A percentile compares a stretch with the other conserved stretches of the same genome.
Evolutionary conservation across 2,113 vertebrate species (phyloP).

Genomic region (Equus przewalskii): DNA sequence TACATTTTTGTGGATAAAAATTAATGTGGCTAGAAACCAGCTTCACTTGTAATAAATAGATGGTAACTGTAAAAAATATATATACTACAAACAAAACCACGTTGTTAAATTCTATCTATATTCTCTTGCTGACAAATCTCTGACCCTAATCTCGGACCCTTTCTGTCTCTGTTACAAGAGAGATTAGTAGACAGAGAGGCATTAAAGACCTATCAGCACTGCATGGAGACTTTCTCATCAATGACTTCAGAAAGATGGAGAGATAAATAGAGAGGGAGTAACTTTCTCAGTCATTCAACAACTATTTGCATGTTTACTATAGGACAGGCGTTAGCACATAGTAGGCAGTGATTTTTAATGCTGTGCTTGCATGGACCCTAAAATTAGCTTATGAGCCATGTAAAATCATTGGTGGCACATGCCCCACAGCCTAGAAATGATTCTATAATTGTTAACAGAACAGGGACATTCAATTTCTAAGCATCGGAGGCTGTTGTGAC

Average conservation of each 20-base stretch:
- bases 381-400: not conserved
- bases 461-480: not conserved
- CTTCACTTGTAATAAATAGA: not conserved
- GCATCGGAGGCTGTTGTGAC: not conserved
- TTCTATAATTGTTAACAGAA: not conserved
- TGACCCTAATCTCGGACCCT: not conserved
- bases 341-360: fast-evolving
- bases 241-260: not conserved
- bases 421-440: not conserved
- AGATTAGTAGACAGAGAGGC: not conserved
- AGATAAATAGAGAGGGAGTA: fast-evolving
- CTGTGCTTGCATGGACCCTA: too few species aligned
- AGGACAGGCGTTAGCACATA: fast-evolving
- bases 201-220: not conserved
- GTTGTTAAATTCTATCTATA: not conserved
- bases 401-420: fast-evolving
- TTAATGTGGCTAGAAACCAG: not conserved
- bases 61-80: not conserved
- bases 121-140: not conserved
- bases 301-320: fast-evolving
- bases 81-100: not conserved
- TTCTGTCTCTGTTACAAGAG: not conserved
- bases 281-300: not conserved
- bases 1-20: not conserved
- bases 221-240: not conserved